Conservation (phyloP, 1,140 invertebrate species). For the Aphaenogaster ashmeadi region DNA sequence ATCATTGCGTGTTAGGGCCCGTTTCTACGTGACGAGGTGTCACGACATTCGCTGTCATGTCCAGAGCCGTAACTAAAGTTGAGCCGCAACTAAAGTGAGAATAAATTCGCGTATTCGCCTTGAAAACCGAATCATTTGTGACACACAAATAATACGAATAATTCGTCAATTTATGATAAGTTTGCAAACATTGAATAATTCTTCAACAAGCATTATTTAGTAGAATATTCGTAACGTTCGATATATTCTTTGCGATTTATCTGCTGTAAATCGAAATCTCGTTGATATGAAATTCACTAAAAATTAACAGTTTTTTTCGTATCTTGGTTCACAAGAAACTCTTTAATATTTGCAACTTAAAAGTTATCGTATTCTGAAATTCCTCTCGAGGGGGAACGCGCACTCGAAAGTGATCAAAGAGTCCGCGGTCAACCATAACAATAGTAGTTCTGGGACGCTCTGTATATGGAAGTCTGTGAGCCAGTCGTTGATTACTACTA, state of each 20-base stretch:
- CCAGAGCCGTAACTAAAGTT: conserved; percentile 60
- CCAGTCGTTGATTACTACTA: conserved; percentile 39
- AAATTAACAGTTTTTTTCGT: not conserved
- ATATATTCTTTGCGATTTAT: not conserved
- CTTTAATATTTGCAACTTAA: not conserved
- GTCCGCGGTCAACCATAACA: not conserved
- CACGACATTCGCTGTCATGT: conserved; percentile 64
- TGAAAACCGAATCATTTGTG: not conserved
- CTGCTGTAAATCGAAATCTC: not conserved
- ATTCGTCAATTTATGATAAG: not conserved
- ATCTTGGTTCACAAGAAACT: not conserved
- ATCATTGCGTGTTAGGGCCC: conserved; percentile 75
- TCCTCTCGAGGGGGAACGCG: not conserved
- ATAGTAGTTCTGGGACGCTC: conserved; percentile 24
- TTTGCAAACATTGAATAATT: not conserved
- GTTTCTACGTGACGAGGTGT: conserved; percentile 62
- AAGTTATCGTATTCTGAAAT: not conserved
- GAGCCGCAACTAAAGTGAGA: conserved; percentile 7
- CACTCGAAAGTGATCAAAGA: conserved; percentile 13
- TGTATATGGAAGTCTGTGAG: conserved; percentile 36
- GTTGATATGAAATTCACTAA: not conserved
- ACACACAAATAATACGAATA: not conserved
- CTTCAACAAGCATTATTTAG: not conserved
- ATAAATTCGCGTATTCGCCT: conserved; percentile 23
- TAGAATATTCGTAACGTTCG: not conserved